A percentile compares a stretch with the other conserved stretches of the same genome.
Evolutionary conservation across 2,797 vertebrate species (phyloP).

Genomic region (Acrossocheilus fasciatus): DNA sequence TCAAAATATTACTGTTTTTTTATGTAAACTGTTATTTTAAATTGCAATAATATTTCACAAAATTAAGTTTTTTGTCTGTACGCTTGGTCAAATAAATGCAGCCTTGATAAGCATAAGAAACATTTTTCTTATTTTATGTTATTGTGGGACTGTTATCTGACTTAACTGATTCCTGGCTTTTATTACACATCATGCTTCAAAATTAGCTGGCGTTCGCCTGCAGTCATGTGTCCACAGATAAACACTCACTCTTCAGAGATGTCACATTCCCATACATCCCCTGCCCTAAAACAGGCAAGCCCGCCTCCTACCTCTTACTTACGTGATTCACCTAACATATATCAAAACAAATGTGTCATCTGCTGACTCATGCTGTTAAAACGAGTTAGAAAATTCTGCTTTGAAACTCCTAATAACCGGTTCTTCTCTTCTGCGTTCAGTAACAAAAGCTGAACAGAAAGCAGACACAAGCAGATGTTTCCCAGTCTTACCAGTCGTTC

Average conservation of each 20-base stretch:
- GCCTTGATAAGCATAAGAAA: too few species aligned
- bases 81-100: too few species aligned
- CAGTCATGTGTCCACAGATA: background rate
- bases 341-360: background rate
- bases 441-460: background rate
- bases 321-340: constrained; percentile 8
- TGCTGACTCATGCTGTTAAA: background rate
- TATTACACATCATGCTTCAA: background rate
- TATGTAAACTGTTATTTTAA: background rate
- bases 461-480: constrained; percentile 28
- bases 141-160: background rate
- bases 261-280: background rate
- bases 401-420: background rate
- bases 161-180: background rate
- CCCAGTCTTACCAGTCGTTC: background rate
- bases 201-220: background rate
- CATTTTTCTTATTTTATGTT: too few species aligned
- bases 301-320: background rate
- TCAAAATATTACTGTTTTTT: too few species aligned
- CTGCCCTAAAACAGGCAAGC: background rate
- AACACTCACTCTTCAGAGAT: background rate
- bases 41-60: background rate
- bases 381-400: background rate
- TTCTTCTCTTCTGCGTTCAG: background rate
- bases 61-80: too few species aligned